Base-by-base conservation (phyloP, 2,113 vertebrate genomes). In the Benitochromis conjunctus region DNA sequence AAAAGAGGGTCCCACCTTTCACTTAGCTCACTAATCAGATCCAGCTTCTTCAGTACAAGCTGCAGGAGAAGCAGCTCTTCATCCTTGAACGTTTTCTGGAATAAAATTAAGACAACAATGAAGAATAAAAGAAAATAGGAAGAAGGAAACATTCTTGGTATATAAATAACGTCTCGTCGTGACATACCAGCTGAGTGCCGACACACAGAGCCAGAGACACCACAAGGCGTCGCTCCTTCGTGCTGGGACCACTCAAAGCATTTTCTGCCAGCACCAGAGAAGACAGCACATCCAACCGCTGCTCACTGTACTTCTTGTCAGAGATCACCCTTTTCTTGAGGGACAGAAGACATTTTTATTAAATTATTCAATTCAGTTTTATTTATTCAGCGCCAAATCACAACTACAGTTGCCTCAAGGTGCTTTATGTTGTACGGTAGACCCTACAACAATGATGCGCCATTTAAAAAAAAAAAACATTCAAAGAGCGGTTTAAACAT, bases 231-330 rank as follows among this genome's bases (percentile, higher is more conserved):
- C 98, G 97, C 88, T 99, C 98, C 92, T 96, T 98, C 4, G 98
- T 99, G 90, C 98, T 98, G 3, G 99, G 99, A 26, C 99, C 99
- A 21, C 97, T 97, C 5, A 99, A 96, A 38, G 97, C 97, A 87
- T 99, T 99, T 95, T 99, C 98, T 74, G 97, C 97, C 92, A 99
- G 88, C 55, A 99, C 98, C 90, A 99, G 87, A 36, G 98, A 98
- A 14, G 99, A 99, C 12, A 99, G 97, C 29, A 99, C 99, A 81
- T 99, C 99, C 94, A 99, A 96, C 43, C 98, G 96, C 89, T 99
- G 98, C 90, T 99, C 98, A 6, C 99, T 99, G 90, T 99, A 99
- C 93, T 99, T 99, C 93, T 98, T 99, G 91, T 99, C 99, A n/a
- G 99, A 99, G 94, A 99, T 97, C 4, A 99, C 99, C 84, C 98